These are phyloP conservation scores for Iguana delicatissima DNA, from an alignment of 2,797 vertebrate genomes.

Conservation along the genomic window DNA sequence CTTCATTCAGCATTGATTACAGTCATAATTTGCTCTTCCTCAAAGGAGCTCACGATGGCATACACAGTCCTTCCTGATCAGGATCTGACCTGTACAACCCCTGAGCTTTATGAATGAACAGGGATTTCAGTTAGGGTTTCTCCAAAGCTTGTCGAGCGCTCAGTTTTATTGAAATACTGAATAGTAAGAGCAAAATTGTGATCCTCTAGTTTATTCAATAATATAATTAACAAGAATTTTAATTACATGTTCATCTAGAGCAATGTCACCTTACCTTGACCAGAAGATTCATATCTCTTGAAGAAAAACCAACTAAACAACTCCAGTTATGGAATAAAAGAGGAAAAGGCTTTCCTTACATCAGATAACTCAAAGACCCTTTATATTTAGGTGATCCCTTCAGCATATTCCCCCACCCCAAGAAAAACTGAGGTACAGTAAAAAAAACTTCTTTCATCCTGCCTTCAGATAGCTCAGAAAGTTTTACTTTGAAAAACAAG, in stretches of 20 bases:
- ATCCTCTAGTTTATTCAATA: conserved; percentile 1
- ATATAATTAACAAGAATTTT: conserved; percentile 17
- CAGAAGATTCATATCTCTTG: not conserved
- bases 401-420: not conserved
- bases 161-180: not conserved
- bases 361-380: not conserved
- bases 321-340: not conserved
- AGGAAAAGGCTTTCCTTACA: not conserved
- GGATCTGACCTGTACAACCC: too few species aligned
- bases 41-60: not conserved
- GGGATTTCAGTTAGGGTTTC: not conserved
- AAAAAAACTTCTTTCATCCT: not conserved
- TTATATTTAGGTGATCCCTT: not conserved
- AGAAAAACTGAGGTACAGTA: not conserved
- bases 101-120: not conserved
- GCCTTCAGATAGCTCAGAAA: not conserved
- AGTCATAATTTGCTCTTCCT: not conserved
- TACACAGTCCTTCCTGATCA: too few species aligned
- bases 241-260: not conserved
- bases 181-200: fast-evolving
- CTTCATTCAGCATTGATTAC: not conserved
- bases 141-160: not conserved
- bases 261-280: not conserved
- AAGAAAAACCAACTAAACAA: conserved; percentile 25
- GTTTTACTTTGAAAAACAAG: not conserved